A percentile compares a stretch with the other conserved stretches of the same genome.
These are phyloP conservation scores for Cynocephalus volans DNA, from an alignment of 2,113 vertebrate species.

Conservation along the genomic window DNA sequence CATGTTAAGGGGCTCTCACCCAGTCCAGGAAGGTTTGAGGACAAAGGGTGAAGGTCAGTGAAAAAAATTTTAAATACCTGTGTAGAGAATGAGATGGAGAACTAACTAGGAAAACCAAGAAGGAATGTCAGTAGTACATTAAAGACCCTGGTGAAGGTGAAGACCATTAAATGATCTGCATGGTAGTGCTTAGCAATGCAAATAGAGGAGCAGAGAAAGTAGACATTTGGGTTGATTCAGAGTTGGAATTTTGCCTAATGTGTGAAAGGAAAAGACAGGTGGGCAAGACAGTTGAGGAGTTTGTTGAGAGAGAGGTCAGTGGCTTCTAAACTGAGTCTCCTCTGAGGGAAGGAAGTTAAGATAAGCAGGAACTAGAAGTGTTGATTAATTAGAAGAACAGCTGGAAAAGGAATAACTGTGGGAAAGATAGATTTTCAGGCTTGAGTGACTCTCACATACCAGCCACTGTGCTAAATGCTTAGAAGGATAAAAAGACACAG, in stretches of 20 bases:
- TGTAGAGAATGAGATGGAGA: background rate
- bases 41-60: background rate
- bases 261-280: background rate
- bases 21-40: background rate
- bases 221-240: background rate
- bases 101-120: background rate
- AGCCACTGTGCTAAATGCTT: background rate
- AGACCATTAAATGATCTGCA: constrained; percentile 41
- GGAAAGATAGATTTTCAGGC: constrained; percentile 14
- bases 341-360: background rate
- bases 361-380: background rate
- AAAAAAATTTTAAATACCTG: background rate
- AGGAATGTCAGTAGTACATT: background rate
- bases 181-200: background rate
- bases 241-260: constrained; percentile 31
- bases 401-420: background rate
- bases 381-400: background rate
- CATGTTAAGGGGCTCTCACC: background rate
- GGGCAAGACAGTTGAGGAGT: background rate
- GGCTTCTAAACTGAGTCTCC: background rate
- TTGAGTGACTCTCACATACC: background rate
- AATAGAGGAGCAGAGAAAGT: background rate
- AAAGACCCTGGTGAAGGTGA: background rate
- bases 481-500: background rate
- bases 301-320: background rate